A percentile compares a stretch with the other conserved stretches of the same genome.
Conservation (phyloP, 1,140 invertebrate species). For the Diorhabda sublineata region DNA sequence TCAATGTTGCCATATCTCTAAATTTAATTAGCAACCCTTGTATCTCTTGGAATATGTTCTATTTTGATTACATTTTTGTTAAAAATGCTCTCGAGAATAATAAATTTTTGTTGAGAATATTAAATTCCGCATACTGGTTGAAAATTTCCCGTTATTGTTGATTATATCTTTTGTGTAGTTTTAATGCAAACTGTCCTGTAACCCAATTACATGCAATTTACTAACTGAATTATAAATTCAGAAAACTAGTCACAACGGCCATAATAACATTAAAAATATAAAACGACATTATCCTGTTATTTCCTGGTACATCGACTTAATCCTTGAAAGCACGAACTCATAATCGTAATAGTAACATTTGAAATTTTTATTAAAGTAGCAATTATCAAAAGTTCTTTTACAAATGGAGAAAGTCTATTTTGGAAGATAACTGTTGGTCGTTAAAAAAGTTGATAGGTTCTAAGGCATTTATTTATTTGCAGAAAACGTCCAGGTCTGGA, state of each 20-base stretch:
- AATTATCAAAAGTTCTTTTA: conserved; percentile 15
- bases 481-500: not conserved
- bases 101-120: not conserved
- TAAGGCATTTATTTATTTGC: conserved; percentile 9
- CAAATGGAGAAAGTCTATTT: conserved; percentile 6
- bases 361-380: conserved; percentile 6
- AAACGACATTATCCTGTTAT: conserved; percentile 2
- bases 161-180: not conserved
- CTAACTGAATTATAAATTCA: not conserved
- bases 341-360: conserved; percentile 8
- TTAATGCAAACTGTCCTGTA: not conserved
- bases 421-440: conserved; percentile 4
- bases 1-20: no score
- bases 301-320: conserved; percentile 2
- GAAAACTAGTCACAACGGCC: not conserved
- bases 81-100: no score
- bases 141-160: conserved; percentile 1
- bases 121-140: not conserved
- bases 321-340: not conserved
- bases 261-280: not conserved
- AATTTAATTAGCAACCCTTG: no score
- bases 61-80: no score
- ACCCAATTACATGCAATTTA: conserved; percentile 1
- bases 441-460: conserved; percentile 8
- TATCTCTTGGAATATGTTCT: no score